Evolutionary conservation across 2,797 vertebrate species (phyloP), one percentile per base, ranked within the genome.

Genomic region (Basileuterus tristriatus): DNA sequence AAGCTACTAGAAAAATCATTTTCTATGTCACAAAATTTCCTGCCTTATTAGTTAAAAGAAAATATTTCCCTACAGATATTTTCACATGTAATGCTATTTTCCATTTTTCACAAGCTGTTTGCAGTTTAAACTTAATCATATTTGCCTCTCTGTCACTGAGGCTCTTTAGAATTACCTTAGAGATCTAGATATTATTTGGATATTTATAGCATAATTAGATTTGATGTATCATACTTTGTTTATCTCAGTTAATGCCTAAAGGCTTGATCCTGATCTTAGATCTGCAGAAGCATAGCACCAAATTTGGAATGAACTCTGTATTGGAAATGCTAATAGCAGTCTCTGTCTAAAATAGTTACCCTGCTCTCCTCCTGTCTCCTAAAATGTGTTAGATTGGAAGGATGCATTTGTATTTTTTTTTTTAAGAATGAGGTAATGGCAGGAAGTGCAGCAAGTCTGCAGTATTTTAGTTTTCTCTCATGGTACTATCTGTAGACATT

Each of bases 161-260:
- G 34, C 67, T 79, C 89, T 87, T 88, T 86, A 77, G 72, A 89
- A 87, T 81, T 95, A 93, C 91, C 72, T 93, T 90, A 83, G 92
- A 96, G 94, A 93, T 87, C 72, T 85, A 78, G 74, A 94, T 94
- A 84, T 92, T 94, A 83, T 79, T 94, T 94, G 79, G 80, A 74
- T 96, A 94, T 93, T 94, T 96, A 81, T 89, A 88, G 55, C 63
- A 53, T 96, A 88, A 92, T 93, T 94, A 93, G 58, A 88, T 87
- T 89, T 95, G 95, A 95, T 24, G 0, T 87, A 90, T 87, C n/a
- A 15, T 91, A 64, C 72, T 97, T 93, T 96, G 93, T 94, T 96
- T 95, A 95, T 96, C 78, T 91, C 83, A 78, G 60, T 91, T 90
- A 91, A 49, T 84, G 92, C 93, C 93, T 81, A 69, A 83, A 89